Base-by-base conservation (phyloP, 2,797 vertebrate species). In the Melanotaenia boesemani region DNA sequence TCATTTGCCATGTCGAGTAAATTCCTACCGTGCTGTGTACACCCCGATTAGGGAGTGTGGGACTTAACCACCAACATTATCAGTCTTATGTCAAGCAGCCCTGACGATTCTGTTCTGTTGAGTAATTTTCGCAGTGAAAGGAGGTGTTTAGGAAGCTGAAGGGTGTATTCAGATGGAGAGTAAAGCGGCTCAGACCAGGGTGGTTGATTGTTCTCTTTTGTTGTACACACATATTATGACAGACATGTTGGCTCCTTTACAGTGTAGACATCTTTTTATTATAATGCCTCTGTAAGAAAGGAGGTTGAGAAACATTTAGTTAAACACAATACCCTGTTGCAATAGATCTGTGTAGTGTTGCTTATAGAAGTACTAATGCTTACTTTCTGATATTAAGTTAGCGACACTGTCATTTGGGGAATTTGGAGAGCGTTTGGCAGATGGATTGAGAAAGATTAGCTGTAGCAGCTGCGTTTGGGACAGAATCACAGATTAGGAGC, bases 391-490 rank as follows among this genome's bases (percentile, higher is more conserved):
- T 88, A 81, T 90, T 80, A 89, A 91, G 80, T 92, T 92, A 88
- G 90, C 86, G 90, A 91, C 83, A 86, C 87, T 91, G 90, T 93
- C 90, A 91, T 93, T 93, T 91, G 89, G 90, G 90, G 89, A 93
- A 94, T 92, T 93, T 91, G 87, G 77, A 79, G 78, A 86, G 88
- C 70, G 80, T 93, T 94, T 91, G 94, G 91, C 94, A 95, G 93
- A 95, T 93, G 93, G 93, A 94, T 94, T 90, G 93, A 88, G 90
- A 91, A 88, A 94, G 95, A 95, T 95, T 94, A 95, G 90, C 91
- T 69, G 78, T 84, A 86, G 92, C 95, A 96, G 94, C 94, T 96
- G 95, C 88, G 92, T 94, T 95, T 94, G 93, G 93, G 93, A 94
- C 93, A 88, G 93, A 94, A 95, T 92, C 93, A 90, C 92, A 94